Base-by-base conservation (phyloP, 2,113 vertebrate genomes). In the Hippocampus guttulatus region DNA sequence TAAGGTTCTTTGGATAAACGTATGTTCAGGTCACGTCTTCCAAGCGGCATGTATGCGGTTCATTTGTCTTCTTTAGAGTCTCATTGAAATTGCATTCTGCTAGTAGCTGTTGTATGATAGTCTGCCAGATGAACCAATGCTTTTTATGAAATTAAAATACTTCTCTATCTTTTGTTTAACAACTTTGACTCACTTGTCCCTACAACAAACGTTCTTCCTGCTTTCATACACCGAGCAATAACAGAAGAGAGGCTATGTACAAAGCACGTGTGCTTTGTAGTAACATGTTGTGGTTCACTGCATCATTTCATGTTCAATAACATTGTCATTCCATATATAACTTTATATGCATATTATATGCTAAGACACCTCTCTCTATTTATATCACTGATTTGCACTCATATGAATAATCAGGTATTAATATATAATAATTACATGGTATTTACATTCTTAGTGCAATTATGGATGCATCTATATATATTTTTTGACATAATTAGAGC, bases 1-100 rank as follows among this genome's bases (percentile, higher is more conserved):
- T 75, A 74, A 57, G 54, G 23, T 27, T 45, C 67, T 60, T 62
- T 70, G 6, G 70, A 20, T 64, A 43, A 43, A 64, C 1, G 12
- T 1, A 12, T 45, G 20, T 38, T 38, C 18, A 38, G 61, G 20
- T 18, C 27, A 40, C 18, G 30, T 63, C 5, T n/a, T 57, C 21
- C 20, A 21, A 8, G 10, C 7, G 1, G n/a, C 54, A 57, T 23
- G 54, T 11, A 25, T 57, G 52, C 21, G 52, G 52, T 9, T 54
- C 5, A n/a, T 7, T n/a, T 52, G 5, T 20, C 16, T 20, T 52
- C 5, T 52, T 52, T 52, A 52, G 20, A 16, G 52, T 55, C 21
- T 23, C 52, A 20, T 57, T 57, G 3, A n/a, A 57, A 23, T 38
- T 58, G 55, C n/a, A 58, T 12, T 58, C 21, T 23, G 23, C 11